phyloP scores from a whole-genome alignment of 92 coral and sea anemone species.

The Nematostella vectensis region DNA sequence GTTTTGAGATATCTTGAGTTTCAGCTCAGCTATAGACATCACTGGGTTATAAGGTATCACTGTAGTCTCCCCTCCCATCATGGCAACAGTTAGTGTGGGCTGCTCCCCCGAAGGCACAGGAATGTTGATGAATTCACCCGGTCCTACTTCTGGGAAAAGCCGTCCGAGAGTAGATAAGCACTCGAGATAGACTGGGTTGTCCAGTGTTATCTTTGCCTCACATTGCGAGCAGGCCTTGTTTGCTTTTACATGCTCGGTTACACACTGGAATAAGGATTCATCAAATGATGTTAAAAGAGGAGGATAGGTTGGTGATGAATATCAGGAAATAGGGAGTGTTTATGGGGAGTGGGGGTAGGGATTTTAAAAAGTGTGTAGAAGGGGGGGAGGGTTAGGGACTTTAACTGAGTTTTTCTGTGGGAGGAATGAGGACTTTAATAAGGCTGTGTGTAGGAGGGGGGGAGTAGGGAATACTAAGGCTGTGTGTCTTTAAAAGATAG shows the following conservation, averaged over 20 bases:
- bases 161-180: slow-evolving; percentile 49
- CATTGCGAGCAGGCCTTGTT: slow-evolving; percentile 63
- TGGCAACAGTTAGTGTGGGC: slow-evolving; percentile 54
- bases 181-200: slow-evolving; percentile 48
- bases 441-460: too few species aligned
- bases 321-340: too few species aligned
- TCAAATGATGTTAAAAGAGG: too few species aligned
- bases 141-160: slow-evolving; percentile 67
- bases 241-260: slow-evolving; percentile 48
- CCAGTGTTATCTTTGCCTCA: slow-evolving; percentile 26
- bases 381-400: too few species aligned
- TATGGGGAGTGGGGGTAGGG: too few species aligned
- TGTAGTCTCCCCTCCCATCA: slow-evolving; percentile 86
- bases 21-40: slow-evolving; percentile 51
- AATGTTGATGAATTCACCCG: slow-evolving; percentile 9
- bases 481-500: too few species aligned
- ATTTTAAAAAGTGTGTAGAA: too few species aligned
- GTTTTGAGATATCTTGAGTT: slow-evolving; percentile 14
- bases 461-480: too few species aligned
- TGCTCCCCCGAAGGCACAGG: slow-evolving; percentile 9
- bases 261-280: slow-evolving; percentile 58
- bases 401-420: too few species aligned
- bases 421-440: too few species aligned
- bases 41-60: slow-evolving; percentile 41
- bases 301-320: too few species aligned